Evolutionary conservation across 2,888 invertebrate species (phyloP).

Genomic region (Parnassius glacialis): DNA sequence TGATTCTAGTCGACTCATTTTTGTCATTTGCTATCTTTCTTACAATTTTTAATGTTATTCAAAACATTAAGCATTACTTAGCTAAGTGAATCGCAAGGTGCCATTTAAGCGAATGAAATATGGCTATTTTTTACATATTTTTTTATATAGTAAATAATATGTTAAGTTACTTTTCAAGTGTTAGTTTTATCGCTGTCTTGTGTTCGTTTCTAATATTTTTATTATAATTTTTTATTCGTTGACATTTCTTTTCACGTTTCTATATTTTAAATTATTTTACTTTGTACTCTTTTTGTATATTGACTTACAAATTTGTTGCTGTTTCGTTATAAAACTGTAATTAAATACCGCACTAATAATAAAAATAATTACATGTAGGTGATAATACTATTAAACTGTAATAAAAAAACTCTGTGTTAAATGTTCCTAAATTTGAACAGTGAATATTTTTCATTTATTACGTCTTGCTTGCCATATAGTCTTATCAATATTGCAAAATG

Average conservation of each 20-base stretch:
- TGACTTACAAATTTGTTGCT: slow-evolving; percentile 49
- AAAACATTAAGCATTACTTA: slow-evolving; percentile 48
- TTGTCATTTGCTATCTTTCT: slow-evolving; percentile 31
- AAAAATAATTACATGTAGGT: slow-evolving; percentile 59
- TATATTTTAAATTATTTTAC: slow-evolving; percentile 38
- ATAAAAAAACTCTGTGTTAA: slow-evolving; percentile 76
- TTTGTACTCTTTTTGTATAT: slow-evolving; percentile 43
- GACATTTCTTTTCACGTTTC: slow-evolving; percentile 40
- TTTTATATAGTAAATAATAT: slow-evolving; percentile 62
- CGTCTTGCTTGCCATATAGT: slow-evolving; percentile 73
- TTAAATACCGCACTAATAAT: slow-evolving; percentile 58
- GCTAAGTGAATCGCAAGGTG: slow-evolving; percentile 74
- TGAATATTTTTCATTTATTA: slow-evolving; percentile 57
- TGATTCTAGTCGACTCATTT: slow-evolving; percentile 40
- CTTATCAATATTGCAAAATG: slow-evolving; percentile 42
- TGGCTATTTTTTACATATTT: slow-evolving; percentile 63
- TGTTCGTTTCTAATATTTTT: slow-evolving; percentile 61
- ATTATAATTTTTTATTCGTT: slow-evolving; percentile 37
- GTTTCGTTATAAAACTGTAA: slow-evolving; percentile 51
- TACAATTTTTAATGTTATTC: slow-evolving; percentile 34
- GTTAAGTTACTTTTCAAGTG: slow-evolving; percentile 55
- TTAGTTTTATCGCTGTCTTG: slow-evolving; percentile 63
- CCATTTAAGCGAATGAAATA: slow-evolving; percentile 66
- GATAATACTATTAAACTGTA: slow-evolving; percentile 64
- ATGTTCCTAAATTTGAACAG: slow-evolving; percentile 79